These are phyloP conservation scores for Lochmaea capreae DNA, from an alignment of 2,888 invertebrate species.

Conservation along the genomic window DNA sequence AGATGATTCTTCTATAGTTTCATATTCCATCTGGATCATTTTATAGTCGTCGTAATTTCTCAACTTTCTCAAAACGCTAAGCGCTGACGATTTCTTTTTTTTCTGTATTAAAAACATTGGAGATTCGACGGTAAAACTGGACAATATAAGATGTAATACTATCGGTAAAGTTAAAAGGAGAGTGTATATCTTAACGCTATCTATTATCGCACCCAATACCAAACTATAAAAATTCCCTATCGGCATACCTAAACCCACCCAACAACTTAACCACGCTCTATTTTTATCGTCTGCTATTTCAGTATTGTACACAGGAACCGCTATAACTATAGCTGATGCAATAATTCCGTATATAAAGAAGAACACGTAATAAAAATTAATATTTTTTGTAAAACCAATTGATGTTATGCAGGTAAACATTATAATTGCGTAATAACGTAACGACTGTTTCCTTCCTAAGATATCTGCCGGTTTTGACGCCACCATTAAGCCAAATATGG, in stretches of 20 bases:
- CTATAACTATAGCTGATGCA: not conserved
- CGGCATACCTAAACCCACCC: not conserved
- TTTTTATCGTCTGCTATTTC: conserved; percentile 16
- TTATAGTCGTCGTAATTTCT: not conserved
- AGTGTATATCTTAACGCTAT: not conserved
- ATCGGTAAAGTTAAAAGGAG: not conserved
- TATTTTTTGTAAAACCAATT: not conserved
- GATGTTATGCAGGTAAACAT: not conserved
- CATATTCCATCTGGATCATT: not conserved
- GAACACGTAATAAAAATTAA: conserved; percentile 7
- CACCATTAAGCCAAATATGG: not conserved
- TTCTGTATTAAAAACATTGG: conserved; percentile 4
- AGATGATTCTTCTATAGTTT: not conserved
- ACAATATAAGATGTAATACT: not conserved
- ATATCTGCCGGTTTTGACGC: not conserved
- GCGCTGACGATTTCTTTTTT: not conserved
- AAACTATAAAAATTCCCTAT: not conserved
- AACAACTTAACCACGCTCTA: conserved; percentile 1
- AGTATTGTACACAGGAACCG: not conserved
- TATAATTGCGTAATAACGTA: not conserved
- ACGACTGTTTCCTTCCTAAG: not conserved
- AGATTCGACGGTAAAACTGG: conserved; percentile 1
- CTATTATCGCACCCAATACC: conserved; percentile 2
- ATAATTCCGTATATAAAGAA: not conserved
- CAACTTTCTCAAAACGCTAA: not conserved